Conservation (phyloP, 2,888 invertebrate species). For the Papilio elwesi region DNA sequence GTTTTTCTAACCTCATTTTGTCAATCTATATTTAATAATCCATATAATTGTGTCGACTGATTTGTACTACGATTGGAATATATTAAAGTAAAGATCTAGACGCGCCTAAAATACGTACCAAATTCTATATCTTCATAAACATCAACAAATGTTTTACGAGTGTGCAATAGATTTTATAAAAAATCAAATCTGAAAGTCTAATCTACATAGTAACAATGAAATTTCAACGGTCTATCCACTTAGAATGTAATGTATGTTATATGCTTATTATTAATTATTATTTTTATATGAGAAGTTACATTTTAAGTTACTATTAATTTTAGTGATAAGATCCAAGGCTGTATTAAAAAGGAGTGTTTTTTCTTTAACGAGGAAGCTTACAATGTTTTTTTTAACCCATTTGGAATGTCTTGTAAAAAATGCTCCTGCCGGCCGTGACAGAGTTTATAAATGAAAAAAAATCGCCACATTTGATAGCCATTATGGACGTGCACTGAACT, state of each 20-base stretch:
- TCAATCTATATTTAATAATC: background rate
- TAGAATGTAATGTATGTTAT: slow-evolving; percentile 70
- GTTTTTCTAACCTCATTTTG: background rate
- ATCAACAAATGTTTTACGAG: slow-evolving; percentile 19
- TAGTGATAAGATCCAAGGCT: slow-evolving; percentile 82
- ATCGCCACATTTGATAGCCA: slow-evolving; percentile 42
- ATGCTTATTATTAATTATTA: slow-evolving; percentile 68
- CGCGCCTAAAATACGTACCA: slow-evolving; percentile 32
- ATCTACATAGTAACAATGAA: slow-evolving; percentile 55
- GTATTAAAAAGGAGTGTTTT: slow-evolving; percentile 80
- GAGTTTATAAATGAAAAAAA: slow-evolving; percentile 40
- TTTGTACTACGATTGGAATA: slow-evolving; percentile 28
- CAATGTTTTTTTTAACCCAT: slow-evolving; percentile 57
- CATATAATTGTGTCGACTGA: slow-evolving; percentile 3
- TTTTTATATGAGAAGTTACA: slow-evolving; percentile 81
- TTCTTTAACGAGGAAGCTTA: slow-evolving; percentile 61
- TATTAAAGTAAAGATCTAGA: slow-evolving; percentile 36
- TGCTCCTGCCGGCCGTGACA: slow-evolving; percentile 70
- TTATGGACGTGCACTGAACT: slow-evolving; percentile 44
- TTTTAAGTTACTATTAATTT: slow-evolving; percentile 80
- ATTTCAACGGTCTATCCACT: slow-evolving; percentile 79
- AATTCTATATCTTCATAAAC: slow-evolving; percentile 6
- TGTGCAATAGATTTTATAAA: slow-evolving; percentile 37
- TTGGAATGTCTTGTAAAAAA: slow-evolving; percentile 66
- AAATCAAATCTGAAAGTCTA: slow-evolving; percentile 32